Evolutionary conservation across 2,797 vertebrate species (phyloP).

Genomic region (Anguilla marmorata): DNA sequence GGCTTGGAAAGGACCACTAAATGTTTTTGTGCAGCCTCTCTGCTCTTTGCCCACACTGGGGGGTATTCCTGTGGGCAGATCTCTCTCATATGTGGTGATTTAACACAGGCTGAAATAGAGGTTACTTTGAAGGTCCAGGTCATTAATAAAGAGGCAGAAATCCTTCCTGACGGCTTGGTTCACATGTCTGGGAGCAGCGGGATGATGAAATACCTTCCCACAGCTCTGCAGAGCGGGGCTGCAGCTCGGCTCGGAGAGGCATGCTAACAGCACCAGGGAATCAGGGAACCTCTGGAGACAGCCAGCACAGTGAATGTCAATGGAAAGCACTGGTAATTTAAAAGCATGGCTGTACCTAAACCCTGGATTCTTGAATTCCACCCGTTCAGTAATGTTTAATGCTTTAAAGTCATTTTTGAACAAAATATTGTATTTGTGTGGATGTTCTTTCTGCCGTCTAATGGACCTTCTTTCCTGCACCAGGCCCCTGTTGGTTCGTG

Average conservation of each 20-base stretch:
- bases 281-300: slow-evolving; percentile 14
- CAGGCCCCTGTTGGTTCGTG: not conserved
- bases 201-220: slow-evolving; percentile 42
- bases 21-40: slow-evolving; percentile 64
- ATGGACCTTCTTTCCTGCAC: not conserved
- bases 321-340: slow-evolving; percentile 13
- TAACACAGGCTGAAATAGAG: slow-evolving; percentile 66
- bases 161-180: slow-evolving; percentile 59
- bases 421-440: not conserved
- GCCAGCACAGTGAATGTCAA: slow-evolving; percentile 5
- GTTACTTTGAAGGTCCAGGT: slow-evolving; percentile 63
- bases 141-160: slow-evolving; percentile 63
- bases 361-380: slow-evolving; percentile 1
- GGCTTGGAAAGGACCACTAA: slow-evolving; percentile 17
- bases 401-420: not conserved
- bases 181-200: slow-evolving; percentile 37
- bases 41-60: slow-evolving; percentile 63
- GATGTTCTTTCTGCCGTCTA: not conserved
- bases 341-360: not conserved
- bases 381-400: not conserved
- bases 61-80: slow-evolving; percentile 71
- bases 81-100: slow-evolving; percentile 73
- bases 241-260: slow-evolving; percentile 7
- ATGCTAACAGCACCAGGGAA: slow-evolving; percentile 22
- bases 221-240: slow-evolving; percentile 27